Evolutionary conservation across 2,113 vertebrate species (phyloP), one percentile per base, ranked within the genome.

Genomic region (Platanista minor): DNA sequence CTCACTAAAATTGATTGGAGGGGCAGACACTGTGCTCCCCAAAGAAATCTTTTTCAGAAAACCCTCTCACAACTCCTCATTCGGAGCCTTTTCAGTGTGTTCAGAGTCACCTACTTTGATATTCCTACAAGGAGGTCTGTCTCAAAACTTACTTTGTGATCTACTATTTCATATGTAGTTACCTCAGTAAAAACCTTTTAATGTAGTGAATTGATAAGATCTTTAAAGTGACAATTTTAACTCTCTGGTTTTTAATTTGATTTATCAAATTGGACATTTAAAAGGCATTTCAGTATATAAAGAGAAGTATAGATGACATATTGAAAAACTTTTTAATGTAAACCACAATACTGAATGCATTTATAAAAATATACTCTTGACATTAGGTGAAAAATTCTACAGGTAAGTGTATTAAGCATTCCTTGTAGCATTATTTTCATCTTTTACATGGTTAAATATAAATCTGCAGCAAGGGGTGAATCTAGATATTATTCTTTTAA

Each of bases 401-500:
- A 31, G 12, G 4, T n/a, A 29, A 52, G 20, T 43, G 6, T 54
- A 75, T 39, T 80, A 80, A 87, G 43, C 21, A 59, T 94, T 82
- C 5, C 21, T 64, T 59, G 39, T 27, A 90, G 12, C 2, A 39
- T 84, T 54, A 39, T 71, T 88, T 93, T 77, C 46, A 84, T 43
- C 13, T 66, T 92, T 29, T 59, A 23, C 20, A 17, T 84, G 49
- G 36, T 41, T 92, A 86, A 91, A 52, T 57, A 82, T 39, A 72
- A 66, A 88, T 90, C 39, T 78, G 10, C 5, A 9, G 25, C 5
- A 75, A 75, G 59, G 9, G 31, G 0, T 75, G 1, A 18, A 62
- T 85, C 36, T 96, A 17, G 23, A 20, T 59, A 92, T 88, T 90
- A 67, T 86, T 78, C 39, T 90, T 96, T 89, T 9, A 91, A 90